Base-by-base conservation (phyloP, 2,113 vertebrate genomes). In the Malurus alboscapulatus region DNA sequence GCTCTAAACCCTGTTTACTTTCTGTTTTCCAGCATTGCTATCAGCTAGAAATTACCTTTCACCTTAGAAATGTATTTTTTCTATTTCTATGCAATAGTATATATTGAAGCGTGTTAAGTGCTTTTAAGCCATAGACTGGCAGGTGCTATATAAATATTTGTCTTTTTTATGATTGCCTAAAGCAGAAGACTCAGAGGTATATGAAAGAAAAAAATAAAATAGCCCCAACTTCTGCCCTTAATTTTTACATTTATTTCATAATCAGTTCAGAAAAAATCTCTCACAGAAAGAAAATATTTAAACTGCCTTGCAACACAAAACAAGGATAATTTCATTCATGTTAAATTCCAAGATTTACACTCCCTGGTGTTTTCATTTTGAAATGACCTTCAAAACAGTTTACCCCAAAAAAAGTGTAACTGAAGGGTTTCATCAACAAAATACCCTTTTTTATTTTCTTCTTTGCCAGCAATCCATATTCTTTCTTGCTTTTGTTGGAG, bases 81-180 rank as follows among this genome's bases (percentile, higher is more conserved):
- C 45, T 84, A 15, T 84, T 94, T 87, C 66, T 82, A 15, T 76
- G 38, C n/a, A 87, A 63, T 53, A 65, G 62, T 93, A 54, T 92
- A 57, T 82, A 57, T 66, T 69, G 14, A 71, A 94, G 71, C 1
- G 4, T 53, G 30, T 63, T 78, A 90, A 92, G 78, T 83, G 75
- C 58, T 92, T 92, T 92, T 63, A 87, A 87, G 30, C 59, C 29
- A 55, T 55, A 71, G 78, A 91, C 40, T 92, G 89, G 59, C 71
- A 94, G 91, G 67, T 95, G 71, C 44, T 93, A 76, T 77, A 82
- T 89, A 96, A 95, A 94, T 92, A 89, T 94, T 96, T 91, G 59
- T 78, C 79, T 73, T 81, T 95, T 55, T 76, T 94, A 68, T 50
- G 61, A 77, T 65, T 88, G 38, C 30, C 71, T 84, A 79, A 93